A percentile compares a stretch with the other conserved stretches of the same genome.
Evolutionary conservation across 1,140 invertebrate species (phyloP).

Genomic region (Antheraea pernyi): DNA sequence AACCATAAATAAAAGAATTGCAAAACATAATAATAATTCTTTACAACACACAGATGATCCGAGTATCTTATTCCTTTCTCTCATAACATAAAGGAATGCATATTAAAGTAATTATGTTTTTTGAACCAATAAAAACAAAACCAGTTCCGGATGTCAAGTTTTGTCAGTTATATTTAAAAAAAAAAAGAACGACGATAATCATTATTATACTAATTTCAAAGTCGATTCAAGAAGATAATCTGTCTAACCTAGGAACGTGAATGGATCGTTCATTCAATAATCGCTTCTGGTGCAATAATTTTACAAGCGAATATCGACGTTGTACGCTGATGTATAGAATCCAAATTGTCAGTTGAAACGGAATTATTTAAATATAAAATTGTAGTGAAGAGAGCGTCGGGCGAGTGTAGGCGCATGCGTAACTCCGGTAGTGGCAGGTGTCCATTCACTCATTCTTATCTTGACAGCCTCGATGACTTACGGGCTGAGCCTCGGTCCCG

Average conservation of each 20-base stretch:
- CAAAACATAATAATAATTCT: slow-evolving; percentile 6
- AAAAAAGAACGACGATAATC: slow-evolving; percentile 63
- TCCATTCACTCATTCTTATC: slow-evolving; percentile 77
- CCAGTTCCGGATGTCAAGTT: slow-evolving; percentile 61
- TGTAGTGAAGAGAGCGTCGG: slow-evolving; percentile 9
- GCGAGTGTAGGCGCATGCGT: slow-evolving; percentile 64
- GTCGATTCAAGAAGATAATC: slow-evolving; percentile 69
- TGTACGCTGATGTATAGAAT: slow-evolving; percentile 28
- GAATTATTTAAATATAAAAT: slow-evolving; percentile 9
- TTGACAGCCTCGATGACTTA: slow-evolving; percentile 77
- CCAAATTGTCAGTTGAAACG: slow-evolving; percentile 26
- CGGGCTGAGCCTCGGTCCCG: slow-evolving; percentile 49
- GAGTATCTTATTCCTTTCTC: background rate
- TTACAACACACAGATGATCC: slow-evolving; percentile 1
- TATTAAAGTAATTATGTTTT: slow-evolving; percentile 42
- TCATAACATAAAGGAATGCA: slow-evolving; percentile 15
- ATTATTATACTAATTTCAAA: slow-evolving; percentile 73
- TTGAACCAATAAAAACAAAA: slow-evolving; percentile 49
- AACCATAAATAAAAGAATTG: slow-evolving; percentile 1
- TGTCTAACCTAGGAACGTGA: slow-evolving; percentile 45
- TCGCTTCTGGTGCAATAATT: slow-evolving; percentile 25
- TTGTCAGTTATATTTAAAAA: slow-evolving; percentile 63
- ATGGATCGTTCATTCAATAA: slow-evolving; percentile 42
- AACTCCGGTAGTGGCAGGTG: slow-evolving; percentile 75
- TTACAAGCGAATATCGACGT: slow-evolving; percentile 37